These are phyloP conservation scores for Bufo gargarizans DNA, from an alignment of 2,113 vertebrate species.

Conservation along the genomic window DNA sequence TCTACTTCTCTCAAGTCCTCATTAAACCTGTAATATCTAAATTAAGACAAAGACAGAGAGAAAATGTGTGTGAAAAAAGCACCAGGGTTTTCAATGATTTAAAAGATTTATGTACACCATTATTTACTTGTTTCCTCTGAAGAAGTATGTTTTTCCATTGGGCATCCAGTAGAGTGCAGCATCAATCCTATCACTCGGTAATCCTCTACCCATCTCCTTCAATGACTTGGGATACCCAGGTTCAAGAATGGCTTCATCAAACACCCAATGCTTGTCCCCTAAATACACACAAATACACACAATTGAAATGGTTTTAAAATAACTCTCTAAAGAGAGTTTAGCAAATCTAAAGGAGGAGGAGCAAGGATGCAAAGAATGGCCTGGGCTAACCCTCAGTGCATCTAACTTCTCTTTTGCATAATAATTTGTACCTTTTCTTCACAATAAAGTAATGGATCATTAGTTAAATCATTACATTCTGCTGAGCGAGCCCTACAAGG, in stretches of 20 bases:
- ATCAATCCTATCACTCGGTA: constrained; percentile 84
- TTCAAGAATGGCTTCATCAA: constrained; percentile 82
- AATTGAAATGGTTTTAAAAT: background rate
- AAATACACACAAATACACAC: constrained; percentile 3
- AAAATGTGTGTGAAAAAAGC: background rate
- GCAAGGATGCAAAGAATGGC: too few species aligned
- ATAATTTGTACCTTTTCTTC: too few species aligned
- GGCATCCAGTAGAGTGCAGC: constrained; percentile 87
- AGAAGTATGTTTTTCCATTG: constrained; percentile 90
- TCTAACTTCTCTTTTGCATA: too few species aligned
- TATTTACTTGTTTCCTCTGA: constrained; percentile 85
- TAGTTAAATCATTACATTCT: too few species aligned
- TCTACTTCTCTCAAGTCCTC: constrained; percentile 81
- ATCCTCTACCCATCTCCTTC: constrained; percentile 78
- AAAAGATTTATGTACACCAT: background rate
- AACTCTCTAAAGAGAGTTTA: background rate
- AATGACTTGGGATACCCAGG: constrained; percentile 85
- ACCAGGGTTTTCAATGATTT: background rate
- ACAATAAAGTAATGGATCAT: too few species aligned
- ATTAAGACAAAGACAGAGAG: background rate
- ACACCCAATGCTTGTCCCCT: constrained; percentile 90
- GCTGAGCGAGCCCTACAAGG: too few species aligned
- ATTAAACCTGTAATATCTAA: constrained; percentile 88
- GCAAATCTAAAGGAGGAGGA: too few species aligned
- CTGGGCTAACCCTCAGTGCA: too few species aligned